Conservation (phyloP, 2,797 vertebrate species). For the Malacoraja senta region DNA sequence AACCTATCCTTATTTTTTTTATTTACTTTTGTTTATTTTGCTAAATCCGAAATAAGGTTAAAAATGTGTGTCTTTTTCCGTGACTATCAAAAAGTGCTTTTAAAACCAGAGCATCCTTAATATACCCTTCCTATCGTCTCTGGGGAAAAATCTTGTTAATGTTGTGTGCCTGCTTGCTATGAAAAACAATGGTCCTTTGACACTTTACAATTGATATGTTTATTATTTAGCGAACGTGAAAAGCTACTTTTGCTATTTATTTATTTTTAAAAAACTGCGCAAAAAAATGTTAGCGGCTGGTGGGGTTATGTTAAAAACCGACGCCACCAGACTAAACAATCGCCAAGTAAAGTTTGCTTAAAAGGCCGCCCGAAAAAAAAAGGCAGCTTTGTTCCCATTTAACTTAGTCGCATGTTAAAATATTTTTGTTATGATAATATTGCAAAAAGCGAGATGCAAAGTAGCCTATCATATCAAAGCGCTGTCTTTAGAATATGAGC, state of each 20-base stretch:
- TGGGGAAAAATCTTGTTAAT: neutral
- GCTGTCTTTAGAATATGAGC: conserved; percentile 89
- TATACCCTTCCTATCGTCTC: neutral
- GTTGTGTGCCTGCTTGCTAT: too few species aligned
- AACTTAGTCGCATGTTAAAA: conserved; percentile 35
- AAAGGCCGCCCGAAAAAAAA: conserved; percentile 22
- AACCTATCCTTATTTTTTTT: neutral
- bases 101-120: neutral
- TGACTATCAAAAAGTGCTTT: neutral
- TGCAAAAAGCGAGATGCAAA: conserved; percentile 28
- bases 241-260: conserved; percentile 18
- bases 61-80: neutral
- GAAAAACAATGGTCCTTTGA: neutral
- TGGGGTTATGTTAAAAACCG: neutral
- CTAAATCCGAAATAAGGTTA: neutral
- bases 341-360: conserved; percentile 29
- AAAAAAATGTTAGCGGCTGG: neutral
- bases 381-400: conserved; percentile 35
- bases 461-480: conserved; percentile 35
- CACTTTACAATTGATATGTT: neutral
- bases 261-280: neutral
- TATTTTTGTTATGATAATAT: conserved; percentile 39
- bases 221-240: neutral
- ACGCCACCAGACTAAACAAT: conserved; percentile 19
- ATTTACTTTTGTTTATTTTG: neutral